phyloP scores from a whole-genome alignment of 2,888 invertebrate genomes.

The Euspilapteryx auroguttella region DNA sequence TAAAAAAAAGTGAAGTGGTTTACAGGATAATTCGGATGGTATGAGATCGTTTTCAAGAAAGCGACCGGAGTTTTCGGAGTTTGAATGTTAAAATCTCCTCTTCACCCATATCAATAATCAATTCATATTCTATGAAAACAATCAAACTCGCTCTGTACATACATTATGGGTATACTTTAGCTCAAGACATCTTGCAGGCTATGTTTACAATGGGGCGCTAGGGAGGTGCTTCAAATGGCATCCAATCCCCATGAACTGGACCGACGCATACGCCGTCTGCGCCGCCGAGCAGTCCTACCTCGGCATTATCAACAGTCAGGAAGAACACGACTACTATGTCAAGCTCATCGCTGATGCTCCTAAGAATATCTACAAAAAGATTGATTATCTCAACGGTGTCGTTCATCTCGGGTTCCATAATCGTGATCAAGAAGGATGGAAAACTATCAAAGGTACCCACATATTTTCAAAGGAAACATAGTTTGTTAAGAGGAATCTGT shows the following conservation, averaged over 20 bases:
- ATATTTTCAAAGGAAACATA: no score
- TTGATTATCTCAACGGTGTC: constrained; percentile 10
- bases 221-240: constrained; percentile 38
- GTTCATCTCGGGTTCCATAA: constrained; percentile 12
- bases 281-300: constrained; percentile 26
- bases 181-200: constrained; percentile 20
- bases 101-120: no score
- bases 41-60: no score
- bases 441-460: constrained; percentile 20
- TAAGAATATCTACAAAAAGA: constrained; percentile 16
- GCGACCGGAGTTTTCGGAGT: no score
- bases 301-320: constrained; percentile 24
- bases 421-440: constrained; percentile 15
- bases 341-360: constrained; percentile 17
- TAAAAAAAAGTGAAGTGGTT: no score
- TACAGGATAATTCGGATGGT: no score
- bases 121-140: no score
- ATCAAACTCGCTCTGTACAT: no score
- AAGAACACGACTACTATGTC: constrained; percentile 19
- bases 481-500: no score
- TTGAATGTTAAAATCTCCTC: no score
- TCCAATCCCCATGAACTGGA: constrained; percentile 24
- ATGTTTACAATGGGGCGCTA: constrained; percentile 15
- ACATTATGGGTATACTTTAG: no score
- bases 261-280: constrained; percentile 25